Evolutionary conservation across 2,797 vertebrate genomes (phyloP), one percentile per base, ranked within the genome.

Genomic region (Rhinatrema bivittatum): DNA sequence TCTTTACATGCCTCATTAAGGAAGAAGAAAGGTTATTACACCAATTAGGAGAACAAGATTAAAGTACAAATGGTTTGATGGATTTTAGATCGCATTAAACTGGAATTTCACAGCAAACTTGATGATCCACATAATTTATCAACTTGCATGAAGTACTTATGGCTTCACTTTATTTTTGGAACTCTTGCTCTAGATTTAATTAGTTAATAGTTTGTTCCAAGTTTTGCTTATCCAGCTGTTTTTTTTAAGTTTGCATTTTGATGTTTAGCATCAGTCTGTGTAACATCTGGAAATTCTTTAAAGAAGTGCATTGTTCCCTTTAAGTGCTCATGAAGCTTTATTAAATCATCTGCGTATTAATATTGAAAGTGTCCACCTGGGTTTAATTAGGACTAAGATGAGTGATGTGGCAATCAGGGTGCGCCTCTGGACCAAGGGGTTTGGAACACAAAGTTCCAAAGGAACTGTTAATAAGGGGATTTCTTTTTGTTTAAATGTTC

Each of bases 161-260:
- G 87, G 78, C 76, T 90, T 86, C 68, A 84, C 88, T 88, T 89
- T 91, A 87, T 69, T 85, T 63, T 67, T 82, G 78, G 71, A 86
- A 68, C 71, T 52, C 51, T 65, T 49, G 65, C 50, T 68, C 61
- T 72, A 56, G 73, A 82, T 74, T 82, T 87, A 82, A 87, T 87
- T 84, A 84, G 72, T 79, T 80, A 76, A 72, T 62, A 77, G 68
- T 72, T 76, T 62, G 69, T 65, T 72, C 68, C 67, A 72, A 60
- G 75, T 66, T 62, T 60, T 57, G 71, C 70, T 73, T 73, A 70
- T 75, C 69, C 68, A 58, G 71, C 46, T 32, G 57, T 66, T 65
- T 68, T 35, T 44, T 50, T 51, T 3, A 73, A 70, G 58, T 77
- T 74, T 78, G 59, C 78, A 63, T 81, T 83, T 81, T 78, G 71